Base-by-base conservation (phyloP, 2,113 vertebrate genomes). In the Cettia cetti region DNA sequence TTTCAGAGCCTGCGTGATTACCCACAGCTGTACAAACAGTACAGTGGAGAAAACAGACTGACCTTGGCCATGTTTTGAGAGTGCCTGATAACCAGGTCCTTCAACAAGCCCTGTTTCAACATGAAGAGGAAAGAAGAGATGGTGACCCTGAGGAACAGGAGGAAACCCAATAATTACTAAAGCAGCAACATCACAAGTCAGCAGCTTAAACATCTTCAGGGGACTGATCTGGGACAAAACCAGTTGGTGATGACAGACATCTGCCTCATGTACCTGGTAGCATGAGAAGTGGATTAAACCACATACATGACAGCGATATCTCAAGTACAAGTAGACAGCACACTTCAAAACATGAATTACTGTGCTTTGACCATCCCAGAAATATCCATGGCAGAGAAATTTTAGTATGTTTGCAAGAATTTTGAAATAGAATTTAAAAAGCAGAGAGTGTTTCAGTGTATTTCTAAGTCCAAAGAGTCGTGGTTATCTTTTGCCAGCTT, bases 21-120 rank as follows among this genome's bases (percentile, higher is more conserved):
- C 91, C 94, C 92, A 75, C 96, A 96, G 96, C 96, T 97, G 95
- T 96, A 95, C 94, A 96, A 97, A 97, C 83, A 97, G 86, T 86
- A 75, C 92, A 84, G 89, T 40, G 71, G 83, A 94, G 92, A 96
- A 97, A 94, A 97, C 92, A 95, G 76, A 94, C 68, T 91, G 96
- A 97, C 92, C 95, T 96, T 96, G 95, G 92, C 95, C 89, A 64
- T 94, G 89, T 95, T 94, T 96, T 93, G 80, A 94, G 89, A 96
- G 94, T 93, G 91, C 86, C 89, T 93, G 95, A 97, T 95, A 96
- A 92, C 90, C 90, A 92, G 88, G 92, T 94, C 86, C 94, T 92
- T 94, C 74, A 89, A 75, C 64, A 71, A 86, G n/a, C 77, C 27
- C 52, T 81, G 69, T 90, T 96, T 94, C 91, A 83, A 90, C 89